A percentile compares a stretch with the other conserved stretches of the same genome.
Conservation (phyloP, 2,888 invertebrate genomes). For the Selenia dentaria region DNA sequence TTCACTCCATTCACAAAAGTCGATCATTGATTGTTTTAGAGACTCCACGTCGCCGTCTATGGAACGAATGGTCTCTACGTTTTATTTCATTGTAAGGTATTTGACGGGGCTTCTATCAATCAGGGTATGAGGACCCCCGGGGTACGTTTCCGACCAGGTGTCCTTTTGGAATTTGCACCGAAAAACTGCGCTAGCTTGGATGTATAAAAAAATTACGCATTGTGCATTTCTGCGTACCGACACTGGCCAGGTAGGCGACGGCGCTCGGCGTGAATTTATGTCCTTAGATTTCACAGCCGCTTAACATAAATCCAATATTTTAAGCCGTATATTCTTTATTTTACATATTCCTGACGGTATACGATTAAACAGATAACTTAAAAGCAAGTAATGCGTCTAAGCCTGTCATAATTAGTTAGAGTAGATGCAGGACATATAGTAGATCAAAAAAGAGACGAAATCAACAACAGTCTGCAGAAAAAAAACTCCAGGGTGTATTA, state of each 20-base stretch:
- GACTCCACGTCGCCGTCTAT: slow-evolving; percentile 75
- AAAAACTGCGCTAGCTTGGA: slow-evolving; percentile 74
- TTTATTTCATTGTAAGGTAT: slow-evolving; percentile 63
- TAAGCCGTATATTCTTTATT: too few species aligned
- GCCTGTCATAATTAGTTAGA: too few species aligned
- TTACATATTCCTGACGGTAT: too few species aligned
- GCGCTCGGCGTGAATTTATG: slow-evolving; percentile 42
- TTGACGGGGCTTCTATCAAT: slow-evolving; percentile 78
- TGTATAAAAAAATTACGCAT: slow-evolving; percentile 69
- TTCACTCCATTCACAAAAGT: slow-evolving; percentile 73
- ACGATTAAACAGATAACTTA: too few species aligned
- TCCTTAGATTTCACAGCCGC: slow-evolving; percentile 36
- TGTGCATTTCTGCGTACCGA: slow-evolving; percentile 77
- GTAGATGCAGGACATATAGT: too few species aligned
- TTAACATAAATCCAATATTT: too few species aligned
- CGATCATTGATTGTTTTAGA: slow-evolving; percentile 83
- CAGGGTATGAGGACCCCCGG: slow-evolving; percentile 72
- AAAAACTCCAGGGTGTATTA: too few species aligned
- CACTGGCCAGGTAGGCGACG: slow-evolving; percentile 66
- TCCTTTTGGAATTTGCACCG: slow-evolving; percentile 80
- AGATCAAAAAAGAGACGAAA: too few species aligned
- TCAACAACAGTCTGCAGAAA: too few species aligned
- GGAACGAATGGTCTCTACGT: slow-evolving; percentile 50
- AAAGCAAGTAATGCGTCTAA: too few species aligned
- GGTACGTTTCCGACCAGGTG: slow-evolving; percentile 84